phyloP scores from a whole-genome alignment of 2,113 vertebrate genomes.

The Rousettus leschenaultii region DNA sequence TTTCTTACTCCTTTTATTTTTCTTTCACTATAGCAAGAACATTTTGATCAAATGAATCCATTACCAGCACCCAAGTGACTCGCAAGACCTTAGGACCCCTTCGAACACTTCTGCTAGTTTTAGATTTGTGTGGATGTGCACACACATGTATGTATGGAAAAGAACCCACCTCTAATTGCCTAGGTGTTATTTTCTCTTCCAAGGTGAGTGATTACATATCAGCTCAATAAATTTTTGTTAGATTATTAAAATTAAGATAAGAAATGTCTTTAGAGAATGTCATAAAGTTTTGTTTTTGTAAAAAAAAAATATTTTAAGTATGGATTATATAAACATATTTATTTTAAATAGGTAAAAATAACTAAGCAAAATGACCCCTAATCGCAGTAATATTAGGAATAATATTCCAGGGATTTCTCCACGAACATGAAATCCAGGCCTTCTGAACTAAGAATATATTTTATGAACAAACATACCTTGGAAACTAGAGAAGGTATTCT shows the following conservation, averaged over 20 bases:
- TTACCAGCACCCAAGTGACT: background rate
- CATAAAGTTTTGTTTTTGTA: background rate
- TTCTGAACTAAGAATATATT: background rate
- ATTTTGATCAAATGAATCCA: background rate
- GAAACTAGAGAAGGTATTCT: background rate
- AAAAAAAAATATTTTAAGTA: background rate
- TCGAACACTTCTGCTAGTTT: background rate
- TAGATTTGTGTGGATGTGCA: background rate
- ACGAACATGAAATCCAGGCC: background rate
- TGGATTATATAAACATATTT: background rate
- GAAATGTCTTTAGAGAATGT: background rate
- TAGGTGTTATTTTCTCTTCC: background rate
- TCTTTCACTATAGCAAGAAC: background rate
- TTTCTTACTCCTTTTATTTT: background rate
- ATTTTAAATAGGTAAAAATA: background rate
- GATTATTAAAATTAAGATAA: background rate
- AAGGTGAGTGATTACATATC: background rate
- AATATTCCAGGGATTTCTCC: background rate
- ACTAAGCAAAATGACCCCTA: background rate
- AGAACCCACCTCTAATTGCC: background rate
- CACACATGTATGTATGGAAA: background rate
- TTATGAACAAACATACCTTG: background rate
- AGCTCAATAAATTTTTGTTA: background rate
- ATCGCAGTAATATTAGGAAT: background rate
- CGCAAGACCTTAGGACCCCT: background rate